Evolutionary conservation across 2,113 vertebrate genomes (phyloP).

Genomic region (Tyrannus savana): DNA sequence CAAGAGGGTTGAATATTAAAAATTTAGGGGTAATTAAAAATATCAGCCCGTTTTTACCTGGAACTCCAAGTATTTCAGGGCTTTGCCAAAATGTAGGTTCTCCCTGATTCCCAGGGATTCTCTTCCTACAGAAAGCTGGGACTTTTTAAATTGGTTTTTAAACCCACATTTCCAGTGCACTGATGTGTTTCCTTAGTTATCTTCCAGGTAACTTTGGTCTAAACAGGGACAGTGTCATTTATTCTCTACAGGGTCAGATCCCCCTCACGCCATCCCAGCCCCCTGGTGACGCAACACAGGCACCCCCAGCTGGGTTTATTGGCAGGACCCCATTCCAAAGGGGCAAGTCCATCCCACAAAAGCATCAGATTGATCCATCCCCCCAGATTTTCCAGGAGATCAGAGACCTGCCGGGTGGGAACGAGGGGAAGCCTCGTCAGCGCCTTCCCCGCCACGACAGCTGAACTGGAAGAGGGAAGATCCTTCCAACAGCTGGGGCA

Average conservation of each 20-base stretch:
- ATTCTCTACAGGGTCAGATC: not conserved
- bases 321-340: not conserved
- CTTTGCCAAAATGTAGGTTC: not conserved
- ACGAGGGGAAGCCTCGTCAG: accelerated
- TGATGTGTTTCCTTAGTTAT: not conserved
- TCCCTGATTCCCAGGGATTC: not conserved
- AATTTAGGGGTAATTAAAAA: not conserved
- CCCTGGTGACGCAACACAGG: accelerated
- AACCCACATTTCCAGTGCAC: not conserved
- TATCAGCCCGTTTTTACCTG: not conserved
- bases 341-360: not conserved
- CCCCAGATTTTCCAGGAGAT: not conserved
- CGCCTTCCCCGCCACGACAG: accelerated
- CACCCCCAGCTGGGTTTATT: not conserved
- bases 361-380: accelerated
- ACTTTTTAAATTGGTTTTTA: not conserved
- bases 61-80: not conserved
- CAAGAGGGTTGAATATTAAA: not conserved
- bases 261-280: not conserved
- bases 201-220: not conserved
- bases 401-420: not conserved
- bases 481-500: not conserved
- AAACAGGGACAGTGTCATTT: not conserved
- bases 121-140: not conserved
- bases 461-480: not conserved